Evolutionary conservation across 2,797 vertebrate genomes (phyloP).

Genomic region (Microcaecilia unicolor): DNA sequence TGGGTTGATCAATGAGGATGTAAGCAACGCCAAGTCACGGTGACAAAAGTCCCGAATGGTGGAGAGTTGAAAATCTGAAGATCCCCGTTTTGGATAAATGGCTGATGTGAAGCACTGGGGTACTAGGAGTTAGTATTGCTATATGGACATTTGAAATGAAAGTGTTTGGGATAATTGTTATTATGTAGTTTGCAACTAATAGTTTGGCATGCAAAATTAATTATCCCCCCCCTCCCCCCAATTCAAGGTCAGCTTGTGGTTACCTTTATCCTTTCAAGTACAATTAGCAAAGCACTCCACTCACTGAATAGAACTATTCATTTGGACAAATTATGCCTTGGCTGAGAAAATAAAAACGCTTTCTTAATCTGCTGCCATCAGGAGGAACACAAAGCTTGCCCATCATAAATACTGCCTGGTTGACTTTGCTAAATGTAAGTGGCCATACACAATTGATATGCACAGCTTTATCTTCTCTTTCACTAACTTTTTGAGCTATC

Average conservation of each 20-base stretch:
- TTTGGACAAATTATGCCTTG: slow-evolving; percentile 53
- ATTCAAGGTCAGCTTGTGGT: slow-evolving; percentile 39
- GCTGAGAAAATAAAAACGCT: slow-evolving; percentile 22
- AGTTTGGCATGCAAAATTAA: slow-evolving; percentile 25
- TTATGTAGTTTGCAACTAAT: too few species aligned
- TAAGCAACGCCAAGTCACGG: too few species aligned
- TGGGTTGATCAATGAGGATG: too few species aligned
- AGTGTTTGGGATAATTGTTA: too few species aligned
- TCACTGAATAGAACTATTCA: slow-evolving; percentile 58
- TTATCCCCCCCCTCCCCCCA: slow-evolving; percentile 29
- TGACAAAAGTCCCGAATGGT: too few species aligned
- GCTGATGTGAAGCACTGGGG: too few species aligned
- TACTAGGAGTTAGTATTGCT: too few species aligned
- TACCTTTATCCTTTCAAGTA: slow-evolving; percentile 48
- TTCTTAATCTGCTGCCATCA: slow-evolving; percentile 20
- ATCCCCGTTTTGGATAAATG: too few species aligned
- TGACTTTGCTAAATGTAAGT: slow-evolving; percentile 20
- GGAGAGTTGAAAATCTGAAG: too few species aligned
- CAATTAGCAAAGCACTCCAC: slow-evolving; percentile 56
- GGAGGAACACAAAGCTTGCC: slow-evolving; percentile 40
- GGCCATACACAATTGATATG: slow-evolving; percentile 1
- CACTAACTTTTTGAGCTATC: slow-evolving; percentile 1
- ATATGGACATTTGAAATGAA: too few species aligned
- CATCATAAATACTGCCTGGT: slow-evolving; percentile 28
- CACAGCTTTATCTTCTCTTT: slow-evolving; percentile 11